A percentile compares a stretch with the other conserved stretches of the same genome.
These are phyloP conservation scores for Norana najaformis DNA, from an alignment of 2,888 invertebrate species.

Conservation along the genomic window DNA sequence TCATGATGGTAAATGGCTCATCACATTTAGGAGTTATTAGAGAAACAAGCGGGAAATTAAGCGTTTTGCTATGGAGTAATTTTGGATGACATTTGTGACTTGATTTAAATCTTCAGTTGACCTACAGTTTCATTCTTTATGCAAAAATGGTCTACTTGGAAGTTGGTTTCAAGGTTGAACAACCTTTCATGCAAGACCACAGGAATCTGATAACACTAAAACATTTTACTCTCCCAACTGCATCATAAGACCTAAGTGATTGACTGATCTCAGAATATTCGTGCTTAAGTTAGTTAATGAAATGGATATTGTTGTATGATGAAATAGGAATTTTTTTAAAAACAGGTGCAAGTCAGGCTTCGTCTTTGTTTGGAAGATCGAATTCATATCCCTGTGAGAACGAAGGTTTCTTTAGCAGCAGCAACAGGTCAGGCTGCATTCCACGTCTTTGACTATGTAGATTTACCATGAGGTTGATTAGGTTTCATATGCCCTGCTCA, in stretches of 20 bases:
- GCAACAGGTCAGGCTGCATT: neutral
- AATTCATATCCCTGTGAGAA: neutral
- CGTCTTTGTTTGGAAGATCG: neutral
- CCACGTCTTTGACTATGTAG: neutral
- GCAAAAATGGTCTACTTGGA: neutral
- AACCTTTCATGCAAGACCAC: neutral
- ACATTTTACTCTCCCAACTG: neutral
- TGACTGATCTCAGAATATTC: no score
- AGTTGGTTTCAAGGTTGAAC: neutral
- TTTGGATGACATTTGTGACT: neutral
- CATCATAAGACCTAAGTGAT: no score
- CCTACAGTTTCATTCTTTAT: neutral
- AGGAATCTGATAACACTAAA: neutral
- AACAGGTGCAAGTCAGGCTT: slow-evolving; percentile 13
- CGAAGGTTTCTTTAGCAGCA: neutral
- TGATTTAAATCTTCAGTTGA: neutral
- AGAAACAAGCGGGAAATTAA: neutral
- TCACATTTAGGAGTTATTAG: neutral
- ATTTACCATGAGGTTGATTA: no score
- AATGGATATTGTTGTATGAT: neutral
- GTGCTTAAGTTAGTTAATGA: no score
- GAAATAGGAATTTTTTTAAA: neutral
- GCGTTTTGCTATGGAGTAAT: neutral
- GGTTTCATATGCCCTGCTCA: neutral
- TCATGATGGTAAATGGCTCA: neutral